Evolutionary conservation across 2,113 vertebrate species (phyloP), one percentile per base, ranked within the genome.

Genomic region (Camelus bactrianus): DNA sequence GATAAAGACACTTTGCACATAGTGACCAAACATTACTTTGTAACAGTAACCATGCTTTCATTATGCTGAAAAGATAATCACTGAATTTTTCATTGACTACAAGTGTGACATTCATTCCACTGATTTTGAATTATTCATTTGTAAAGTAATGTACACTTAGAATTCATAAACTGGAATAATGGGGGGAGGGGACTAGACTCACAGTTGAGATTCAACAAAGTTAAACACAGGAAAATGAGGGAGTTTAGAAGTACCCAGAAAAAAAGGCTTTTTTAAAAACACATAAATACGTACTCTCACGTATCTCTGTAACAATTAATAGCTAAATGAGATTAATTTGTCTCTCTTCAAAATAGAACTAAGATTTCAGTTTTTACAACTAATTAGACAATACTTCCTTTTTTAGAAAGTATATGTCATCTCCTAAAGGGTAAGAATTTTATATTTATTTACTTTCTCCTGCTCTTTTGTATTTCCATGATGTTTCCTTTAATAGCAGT

Each of bases 41-140:
- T 46, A 70, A 90, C 2, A 52, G 15, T 17, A 67, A 69, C 20
- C 30, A 64, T 30, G 58, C 20, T 48, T 84, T 92, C 30, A 30
- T 65, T n/a, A 38, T 42, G 4, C 38, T 86, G 50, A 22, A 86
- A 86, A 80, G 52, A 69, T 60, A 52, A 92, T 72, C 56, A 76
- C 22, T 93, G 38, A n/a, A 76, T 38, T 70, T 92, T 93, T 88
- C 35, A 92, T 13, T 80, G 14, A 80, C 48, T 54, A 0, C 32
- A 92, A 90, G 20, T 72, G 20, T 77, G 75, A 84, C 69, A 79
- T 26, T 84, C 58, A 81, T 30, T 92, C 32, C 48, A 86, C 8
- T 60, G 32, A 90, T 28, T 92, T 28, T 70, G 42, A 96, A 87
- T 97, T 89, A 92, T 70, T 88, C 5, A 65, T 95, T 92, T 90